Evolutionary conservation across 1,140 invertebrate genomes (phyloP), one percentile per base, ranked within the genome.

Genomic region (Danaus melanippus): DNA sequence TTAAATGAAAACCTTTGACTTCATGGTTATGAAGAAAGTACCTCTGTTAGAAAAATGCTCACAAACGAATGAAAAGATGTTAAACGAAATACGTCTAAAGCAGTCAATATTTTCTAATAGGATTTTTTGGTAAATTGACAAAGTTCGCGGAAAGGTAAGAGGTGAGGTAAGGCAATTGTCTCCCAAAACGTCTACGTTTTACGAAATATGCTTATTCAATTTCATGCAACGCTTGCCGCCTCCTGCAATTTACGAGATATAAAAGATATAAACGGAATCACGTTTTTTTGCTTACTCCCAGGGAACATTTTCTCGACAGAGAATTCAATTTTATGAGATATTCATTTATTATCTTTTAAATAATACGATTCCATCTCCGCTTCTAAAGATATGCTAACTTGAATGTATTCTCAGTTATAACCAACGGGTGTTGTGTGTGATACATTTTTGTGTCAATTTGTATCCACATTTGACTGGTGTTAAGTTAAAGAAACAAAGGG

Each of bases 161-260:
- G 84, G 80, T 86, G 84, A 86, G 81, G 81, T 86, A 86, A 84
- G 84, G 80, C 84, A 86, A 86, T 86, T 86, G 81, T 86, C 81
- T 86, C 81, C 75, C 67, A 84, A 86, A 86, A 86, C 81, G 81
- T 81, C 81, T 80, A 75, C 81, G 74, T 86, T 86, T 86, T 84
- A 81, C 84, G 81, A 85, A 86, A 86, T 86, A 86, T 85, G 82
- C 82, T 86, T 86, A 86, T 85, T 86, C 84, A 86, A 86, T 86
- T 86, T 86, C 84, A 86, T 86, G 84, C 84, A 86, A 86, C 82
- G 84, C 80, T 86, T 86, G 79, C 79, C 82, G 76, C 82, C 84
- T 86, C 82, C 80, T 84, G 78, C 84, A 86, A 85, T 86, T 86
- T 86, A 81, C 81, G 81, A 84, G 81, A 86, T 86, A 84, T 86